These are phyloP conservation scores for Stenurella melanura DNA, from an alignment of 2,888 invertebrate genomes.

Conservation along the genomic window DNA sequence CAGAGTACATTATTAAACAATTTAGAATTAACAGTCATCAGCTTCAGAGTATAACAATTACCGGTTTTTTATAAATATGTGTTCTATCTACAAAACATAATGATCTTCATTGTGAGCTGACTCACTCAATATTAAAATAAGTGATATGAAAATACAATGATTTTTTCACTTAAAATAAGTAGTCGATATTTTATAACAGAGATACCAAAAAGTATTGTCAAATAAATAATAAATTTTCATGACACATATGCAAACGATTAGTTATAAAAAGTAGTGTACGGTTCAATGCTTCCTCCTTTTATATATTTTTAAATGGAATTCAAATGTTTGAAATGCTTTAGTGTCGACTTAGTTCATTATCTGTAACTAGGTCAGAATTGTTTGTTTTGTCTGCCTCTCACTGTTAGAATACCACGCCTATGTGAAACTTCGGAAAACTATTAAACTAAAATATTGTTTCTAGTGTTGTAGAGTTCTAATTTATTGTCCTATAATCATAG, in stretches of 20 bases:
- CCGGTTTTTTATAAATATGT: no score
- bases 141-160: no score
- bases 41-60: no score
- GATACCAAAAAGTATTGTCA: not conserved
- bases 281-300: slow-evolving; percentile 36
- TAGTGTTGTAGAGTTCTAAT: not conserved
- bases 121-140: no score
- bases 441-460: slow-evolving; percentile 31
- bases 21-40: no score
- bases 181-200: not conserved
- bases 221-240: slow-evolving; percentile 18
- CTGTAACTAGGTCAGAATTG: slow-evolving; percentile 40
- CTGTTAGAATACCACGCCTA: slow-evolving; percentile 28
- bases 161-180: not conserved
- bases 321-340: slow-evolving; percentile 37
- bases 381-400: slow-evolving; percentile 41
- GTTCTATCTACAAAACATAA: no score
- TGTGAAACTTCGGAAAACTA: slow-evolving; percentile 24
- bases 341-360: slow-evolving; percentile 35
- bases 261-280: slow-evolving; percentile 30
- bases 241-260: slow-evolving; percentile 3
- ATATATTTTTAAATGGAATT: slow-evolving; percentile 38
- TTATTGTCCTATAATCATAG: not conserved
- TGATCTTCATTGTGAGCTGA: no score
- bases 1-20: no score